phyloP scores from a whole-genome alignment of 2,113 vertebrate genomes.

The Hepsetus odoe region DNA sequence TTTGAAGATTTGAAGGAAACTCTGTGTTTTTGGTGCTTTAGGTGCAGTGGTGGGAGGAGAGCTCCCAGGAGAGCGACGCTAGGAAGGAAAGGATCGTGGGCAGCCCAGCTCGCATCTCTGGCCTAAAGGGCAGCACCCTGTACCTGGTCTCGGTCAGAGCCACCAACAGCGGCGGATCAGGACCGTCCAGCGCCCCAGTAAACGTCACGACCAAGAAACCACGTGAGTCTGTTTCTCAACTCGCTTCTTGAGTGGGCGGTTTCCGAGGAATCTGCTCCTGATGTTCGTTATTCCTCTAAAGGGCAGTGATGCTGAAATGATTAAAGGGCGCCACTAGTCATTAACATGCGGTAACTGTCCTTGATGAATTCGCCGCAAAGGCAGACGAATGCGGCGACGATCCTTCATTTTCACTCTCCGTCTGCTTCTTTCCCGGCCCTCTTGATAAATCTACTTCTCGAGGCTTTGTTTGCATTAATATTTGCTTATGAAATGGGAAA shows the following conservation, averaged over 20 bases:
- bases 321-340: constrained; percentile 17
- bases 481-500: constrained; percentile 1
- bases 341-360: constrained; percentile 27
- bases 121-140: constrained; percentile 80
- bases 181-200: constrained; percentile 79
- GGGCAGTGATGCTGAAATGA: neutral
- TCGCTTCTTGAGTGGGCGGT: neutral
- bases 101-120: constrained; percentile 77
- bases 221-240: constrained; percentile 80
- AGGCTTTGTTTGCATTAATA: constrained; percentile 29
- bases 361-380: constrained; percentile 31
- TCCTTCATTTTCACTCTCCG: neutral
- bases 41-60: constrained; percentile 87
- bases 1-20: too few species aligned
- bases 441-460: constrained; percentile 18
- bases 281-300: neutral
- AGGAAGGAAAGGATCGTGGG: constrained; percentile 77
- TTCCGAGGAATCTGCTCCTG: neutral
- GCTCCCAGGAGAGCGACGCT: constrained; percentile 78
- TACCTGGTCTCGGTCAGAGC: constrained; percentile 86
- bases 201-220: constrained; percentile 91
- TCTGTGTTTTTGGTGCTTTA: constrained; percentile 55
- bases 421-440: neutral
- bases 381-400: neutral
- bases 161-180: constrained; percentile 85